These are phyloP conservation scores for Eupithecia subumbrata DNA, from an alignment of 2,888 invertebrate genomes.

Conservation along the genomic window DNA sequence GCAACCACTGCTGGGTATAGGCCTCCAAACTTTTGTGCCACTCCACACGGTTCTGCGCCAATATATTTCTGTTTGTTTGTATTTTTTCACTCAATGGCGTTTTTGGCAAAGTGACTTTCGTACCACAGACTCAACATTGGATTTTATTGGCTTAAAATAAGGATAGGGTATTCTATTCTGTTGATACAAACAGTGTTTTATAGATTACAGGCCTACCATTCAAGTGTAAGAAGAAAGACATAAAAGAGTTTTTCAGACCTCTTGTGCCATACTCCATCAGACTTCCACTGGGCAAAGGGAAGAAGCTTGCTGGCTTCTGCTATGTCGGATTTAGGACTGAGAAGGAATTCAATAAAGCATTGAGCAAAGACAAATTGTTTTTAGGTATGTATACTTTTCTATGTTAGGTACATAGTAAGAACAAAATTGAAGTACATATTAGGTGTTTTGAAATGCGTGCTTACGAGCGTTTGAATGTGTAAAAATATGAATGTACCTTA, in stretches of 20 bases:
- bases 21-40: no score
- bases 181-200: constrained; percentile 55
- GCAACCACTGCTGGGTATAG: no score
- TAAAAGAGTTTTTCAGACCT: constrained; percentile 93
- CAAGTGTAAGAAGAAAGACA: constrained; percentile 91
- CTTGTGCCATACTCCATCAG: constrained; percentile 91
- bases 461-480: not conserved
- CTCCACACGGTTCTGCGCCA: no score
- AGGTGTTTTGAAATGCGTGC: not conserved
- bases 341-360: constrained; percentile 90
- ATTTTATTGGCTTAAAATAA: not conserved
- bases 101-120: not conserved
- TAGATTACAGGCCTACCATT: constrained; percentile 91
- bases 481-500: not conserved
- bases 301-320: constrained; percentile 91
- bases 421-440: not conserved
- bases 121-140: not conserved
- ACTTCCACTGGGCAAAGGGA: constrained; percentile 86
- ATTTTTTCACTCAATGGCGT: not conserved
- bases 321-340: constrained; percentile 96
- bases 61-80: no score
- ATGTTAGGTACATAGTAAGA: not conserved
- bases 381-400: constrained; percentile 82
- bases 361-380: constrained; percentile 93
- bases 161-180: not conserved